These are phyloP conservation scores for Lordiphosa fenestrarum DNA, from an alignment of 2,888 invertebrate genomes.

Conservation along the genomic window DNA sequence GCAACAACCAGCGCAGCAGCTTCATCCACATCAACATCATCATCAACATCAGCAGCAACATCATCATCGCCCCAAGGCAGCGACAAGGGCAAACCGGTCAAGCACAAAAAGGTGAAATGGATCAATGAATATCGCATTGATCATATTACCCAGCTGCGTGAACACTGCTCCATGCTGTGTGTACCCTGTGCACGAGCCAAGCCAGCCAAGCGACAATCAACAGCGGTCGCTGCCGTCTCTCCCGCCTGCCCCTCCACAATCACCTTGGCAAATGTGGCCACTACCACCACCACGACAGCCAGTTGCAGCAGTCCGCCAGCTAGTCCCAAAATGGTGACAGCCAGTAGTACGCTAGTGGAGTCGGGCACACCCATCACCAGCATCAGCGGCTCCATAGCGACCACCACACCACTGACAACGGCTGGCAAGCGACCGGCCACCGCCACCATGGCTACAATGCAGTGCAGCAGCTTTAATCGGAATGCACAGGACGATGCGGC, in stretches of 20 bases:
- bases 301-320: no score
- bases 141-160: slow-evolving; percentile 78
- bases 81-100: slow-evolving; percentile 28
- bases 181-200: slow-evolving; percentile 79
- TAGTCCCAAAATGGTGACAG: neutral
- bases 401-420: slow-evolving; percentile 6
- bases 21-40: neutral
- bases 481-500: slow-evolving; percentile 14
- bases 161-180: slow-evolving; percentile 83
- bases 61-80: neutral
- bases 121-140: slow-evolving; percentile 79
- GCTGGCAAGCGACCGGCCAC: slow-evolving; percentile 2
- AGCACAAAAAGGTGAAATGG: slow-evolving; percentile 78
- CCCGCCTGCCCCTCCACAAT: slow-evolving; percentile 17
- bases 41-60: neutral
- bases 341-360: no score
- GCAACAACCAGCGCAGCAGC: neutral
- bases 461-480: slow-evolving; percentile 36
- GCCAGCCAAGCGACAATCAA: slow-evolving; percentile 54
- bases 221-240: slow-evolving; percentile 16
- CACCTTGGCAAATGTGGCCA: neutral
- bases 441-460: slow-evolving; percentile 43
- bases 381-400: neutral
- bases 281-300: no score
- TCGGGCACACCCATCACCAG: no score